Percentiles rank a stretch among this genome's conserved stretches.
Evolutionary conservation across 2,888 invertebrate genomes (phyloP).

Genomic region (Xestia c-nigrum): DNA sequence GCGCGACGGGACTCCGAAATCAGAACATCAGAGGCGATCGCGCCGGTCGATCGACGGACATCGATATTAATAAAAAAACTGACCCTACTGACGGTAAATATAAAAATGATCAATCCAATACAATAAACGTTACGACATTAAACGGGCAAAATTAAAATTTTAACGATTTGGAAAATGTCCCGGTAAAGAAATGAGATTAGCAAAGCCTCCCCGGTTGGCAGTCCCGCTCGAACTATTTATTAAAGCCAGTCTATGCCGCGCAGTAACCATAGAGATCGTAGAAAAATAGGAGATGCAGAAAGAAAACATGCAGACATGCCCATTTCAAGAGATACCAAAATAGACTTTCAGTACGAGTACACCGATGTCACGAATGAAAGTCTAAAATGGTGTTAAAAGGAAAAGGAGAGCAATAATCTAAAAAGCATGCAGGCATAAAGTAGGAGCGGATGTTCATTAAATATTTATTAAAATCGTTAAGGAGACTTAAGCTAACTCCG

Average conservation of each 20-base stretch:
- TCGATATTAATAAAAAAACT: constrained; percentile 74
- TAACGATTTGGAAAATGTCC: constrained; percentile 72
- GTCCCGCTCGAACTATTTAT: constrained; percentile 85
- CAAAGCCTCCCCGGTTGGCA: constrained; percentile 84
- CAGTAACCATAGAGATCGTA: constrained; percentile 91
- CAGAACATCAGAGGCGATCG: constrained; percentile 81
- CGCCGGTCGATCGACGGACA: constrained; percentile 83
- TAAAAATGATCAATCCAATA: constrained; percentile 79
- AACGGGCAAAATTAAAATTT: constrained; percentile 80
- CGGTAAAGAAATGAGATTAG: constrained; percentile 75
- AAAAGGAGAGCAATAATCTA: constrained; percentile 80
- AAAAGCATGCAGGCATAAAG: constrained; percentile 88
- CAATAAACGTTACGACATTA: constrained; percentile 84
- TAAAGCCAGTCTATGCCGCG: constrained; percentile 90
- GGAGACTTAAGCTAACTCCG: constrained; percentile 64
- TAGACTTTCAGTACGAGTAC: constrained; percentile 75
- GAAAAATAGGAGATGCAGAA: constrained; percentile 87
- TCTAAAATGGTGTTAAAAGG: constrained; percentile 77
- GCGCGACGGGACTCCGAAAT: constrained; percentile 84
- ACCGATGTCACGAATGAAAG: constrained; percentile 72
- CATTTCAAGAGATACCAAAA: constrained; percentile 75
- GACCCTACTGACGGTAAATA: constrained; percentile 78
- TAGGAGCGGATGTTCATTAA: constrained; percentile 85
- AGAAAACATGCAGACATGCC: constrained; percentile 88
- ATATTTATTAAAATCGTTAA: constrained; percentile 63